These are phyloP conservation scores for Rhaphigaster nebulosa DNA, from an alignment of 2,888 invertebrate genomes.

Conservation along the genomic window DNA sequence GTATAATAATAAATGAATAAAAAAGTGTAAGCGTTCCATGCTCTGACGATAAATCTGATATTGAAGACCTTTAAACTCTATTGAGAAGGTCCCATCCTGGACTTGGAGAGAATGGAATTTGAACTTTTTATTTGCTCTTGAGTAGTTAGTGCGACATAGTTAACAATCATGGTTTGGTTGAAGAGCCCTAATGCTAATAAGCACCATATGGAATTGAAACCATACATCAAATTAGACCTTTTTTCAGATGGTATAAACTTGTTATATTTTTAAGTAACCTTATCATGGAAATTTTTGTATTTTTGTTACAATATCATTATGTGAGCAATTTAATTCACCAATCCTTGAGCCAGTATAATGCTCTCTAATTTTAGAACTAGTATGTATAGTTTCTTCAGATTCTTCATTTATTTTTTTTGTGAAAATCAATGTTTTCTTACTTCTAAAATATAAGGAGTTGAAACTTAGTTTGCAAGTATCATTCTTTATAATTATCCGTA, in stretches of 20 bases:
- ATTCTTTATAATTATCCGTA: neutral
- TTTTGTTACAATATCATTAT: constrained; percentile 51
- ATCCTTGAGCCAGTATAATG: constrained; percentile 51
- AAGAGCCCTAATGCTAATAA: constrained; percentile 32
- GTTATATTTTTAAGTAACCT: constrained; percentile 50
- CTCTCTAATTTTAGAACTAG: constrained; percentile 60
- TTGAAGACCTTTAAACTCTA: neutral
- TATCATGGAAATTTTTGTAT: constrained; percentile 55
- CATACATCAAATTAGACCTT: constrained; percentile 49
- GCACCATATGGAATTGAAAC: constrained; percentile 57
- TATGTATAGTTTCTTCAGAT: constrained; percentile 52
- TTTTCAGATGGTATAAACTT: constrained; percentile 58
- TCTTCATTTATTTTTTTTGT: constrained; percentile 15
- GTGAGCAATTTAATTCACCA: constrained; percentile 51
- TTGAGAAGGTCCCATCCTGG: constrained; percentile 13
- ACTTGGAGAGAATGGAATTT: neutral
- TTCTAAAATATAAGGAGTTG: neutral
- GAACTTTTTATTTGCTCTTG: constrained; percentile 17
- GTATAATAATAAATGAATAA: neutral
- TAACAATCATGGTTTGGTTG: constrained; percentile 36
- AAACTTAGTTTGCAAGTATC: constrained; percentile 31
- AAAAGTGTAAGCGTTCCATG: neutral
- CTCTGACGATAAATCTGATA: neutral
- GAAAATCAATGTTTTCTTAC: neutral
- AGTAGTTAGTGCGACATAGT: neutral